Evolutionary conservation across 2,888 invertebrate species (phyloP).

Genomic region (Buathra laborator): DNA sequence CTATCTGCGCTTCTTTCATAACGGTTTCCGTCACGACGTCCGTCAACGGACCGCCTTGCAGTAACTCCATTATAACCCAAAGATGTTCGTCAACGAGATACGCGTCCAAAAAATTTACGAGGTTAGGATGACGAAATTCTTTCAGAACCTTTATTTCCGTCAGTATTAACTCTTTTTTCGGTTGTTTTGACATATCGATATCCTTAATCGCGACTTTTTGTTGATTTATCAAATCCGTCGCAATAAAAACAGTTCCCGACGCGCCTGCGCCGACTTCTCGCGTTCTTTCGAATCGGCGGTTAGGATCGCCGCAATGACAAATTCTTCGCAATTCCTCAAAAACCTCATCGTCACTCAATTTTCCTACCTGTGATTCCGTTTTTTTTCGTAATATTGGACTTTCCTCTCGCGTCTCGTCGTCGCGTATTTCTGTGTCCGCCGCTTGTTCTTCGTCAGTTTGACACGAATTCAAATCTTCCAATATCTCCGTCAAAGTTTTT

Average conservation of each 20-base stretch:
- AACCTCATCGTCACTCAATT: slow-evolving; percentile 90
- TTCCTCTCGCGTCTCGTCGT: slow-evolving; percentile 82
- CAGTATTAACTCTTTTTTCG: slow-evolving; percentile 97
- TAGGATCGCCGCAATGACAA: slow-evolving; percentile 94
- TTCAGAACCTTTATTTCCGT: slow-evolving; percentile 97
- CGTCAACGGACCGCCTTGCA: slow-evolving; percentile 97
- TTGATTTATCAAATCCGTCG: slow-evolving; percentile 90
- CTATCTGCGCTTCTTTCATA: slow-evolving; percentile 98
- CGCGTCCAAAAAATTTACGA: slow-evolving; percentile 97
- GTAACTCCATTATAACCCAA: slow-evolving; percentile 98
- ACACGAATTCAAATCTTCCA: slow-evolving; percentile 78
- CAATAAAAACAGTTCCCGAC: slow-evolving; percentile 96
- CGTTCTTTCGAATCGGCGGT: slow-evolving; percentile 91
- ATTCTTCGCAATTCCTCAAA: slow-evolving; percentile 92
- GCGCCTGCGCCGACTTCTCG: slow-evolving; percentile 97
- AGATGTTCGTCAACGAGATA: slow-evolving; percentile 96
- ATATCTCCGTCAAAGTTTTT: slow-evolving; percentile 80
- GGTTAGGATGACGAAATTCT: slow-evolving; percentile 96
- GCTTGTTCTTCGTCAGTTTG: slow-evolving; percentile 74
- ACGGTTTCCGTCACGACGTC: slow-evolving; percentile 99
- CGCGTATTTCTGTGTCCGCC: slow-evolving; percentile 28
- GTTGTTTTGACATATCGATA: slow-evolving; percentile 97
- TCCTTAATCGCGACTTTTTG: slow-evolving; percentile 97
- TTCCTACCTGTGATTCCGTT: slow-evolving; percentile 86
- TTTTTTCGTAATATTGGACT: slow-evolving; percentile 89